Conservation (phyloP, 2,888 invertebrate species). For the Schrankia costaestrigalis region DNA sequence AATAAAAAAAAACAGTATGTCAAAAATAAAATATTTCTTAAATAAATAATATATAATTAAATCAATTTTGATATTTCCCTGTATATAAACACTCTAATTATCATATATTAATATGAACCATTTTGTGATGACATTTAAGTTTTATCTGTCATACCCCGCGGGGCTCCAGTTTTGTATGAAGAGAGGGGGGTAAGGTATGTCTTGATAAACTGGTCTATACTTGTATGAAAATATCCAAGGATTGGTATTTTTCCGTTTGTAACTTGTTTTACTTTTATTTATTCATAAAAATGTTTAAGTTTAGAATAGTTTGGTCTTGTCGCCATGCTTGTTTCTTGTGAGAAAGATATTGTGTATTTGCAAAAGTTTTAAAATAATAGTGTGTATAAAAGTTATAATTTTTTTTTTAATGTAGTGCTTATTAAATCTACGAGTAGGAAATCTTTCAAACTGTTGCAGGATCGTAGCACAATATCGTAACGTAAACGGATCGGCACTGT, state of each 20-base stretch:
- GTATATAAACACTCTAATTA: conserved; percentile 43
- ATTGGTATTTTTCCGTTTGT: neutral
- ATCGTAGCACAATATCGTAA: too few relatives aligned
- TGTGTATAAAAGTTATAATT: too few relatives aligned
- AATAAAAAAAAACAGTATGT: too few relatives aligned
- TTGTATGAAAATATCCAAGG: conserved; percentile 4
- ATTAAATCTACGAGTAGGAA: too few relatives aligned
- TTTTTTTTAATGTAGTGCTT: too few relatives aligned
- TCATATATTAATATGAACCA: conserved; percentile 48
- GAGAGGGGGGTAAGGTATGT: neutral
- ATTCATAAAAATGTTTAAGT: neutral
- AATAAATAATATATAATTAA: conserved; percentile 21
- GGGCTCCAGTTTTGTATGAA: conserved; percentile 5
- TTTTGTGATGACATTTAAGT: conserved; percentile 39
- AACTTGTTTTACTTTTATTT: neutral
- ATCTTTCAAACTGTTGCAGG: too few relatives aligned
- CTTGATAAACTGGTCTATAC: conserved; percentile 2
- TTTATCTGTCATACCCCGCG: conserved; percentile 15
- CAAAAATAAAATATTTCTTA: too few relatives aligned
- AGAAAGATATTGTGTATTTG: too few relatives aligned
- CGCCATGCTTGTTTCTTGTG: too few relatives aligned
- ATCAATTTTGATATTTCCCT: conserved; percentile 20
- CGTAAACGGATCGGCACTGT: too few relatives aligned
- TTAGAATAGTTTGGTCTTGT: too few relatives aligned
- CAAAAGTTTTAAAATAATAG: too few relatives aligned